Evolutionary conservation across 2,888 invertebrate species (phyloP).

Genomic region (Holacanthella duospinosa): DNA sequence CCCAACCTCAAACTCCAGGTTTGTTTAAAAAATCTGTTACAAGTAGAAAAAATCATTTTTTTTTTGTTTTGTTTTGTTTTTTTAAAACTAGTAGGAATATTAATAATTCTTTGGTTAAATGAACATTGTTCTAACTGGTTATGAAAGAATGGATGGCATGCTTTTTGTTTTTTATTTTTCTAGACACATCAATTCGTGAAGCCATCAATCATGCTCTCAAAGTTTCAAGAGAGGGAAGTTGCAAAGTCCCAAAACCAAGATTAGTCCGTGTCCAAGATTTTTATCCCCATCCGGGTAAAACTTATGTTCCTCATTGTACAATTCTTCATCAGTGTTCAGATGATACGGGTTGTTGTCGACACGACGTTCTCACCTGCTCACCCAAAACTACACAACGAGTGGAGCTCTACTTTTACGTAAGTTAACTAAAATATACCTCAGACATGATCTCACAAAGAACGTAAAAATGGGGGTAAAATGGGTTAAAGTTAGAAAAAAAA

Average conservation of each 20-base stretch:
- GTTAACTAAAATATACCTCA: slow-evolving; percentile 42
- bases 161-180: no score
- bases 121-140: not conserved
- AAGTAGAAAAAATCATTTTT: no score
- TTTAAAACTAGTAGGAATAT: no score
- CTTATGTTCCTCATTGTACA: slow-evolving; percentile 75
- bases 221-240: slow-evolving; percentile 49
- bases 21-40: slow-evolving; percentile 3
- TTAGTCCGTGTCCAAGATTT: slow-evolving; percentile 63
- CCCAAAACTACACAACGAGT: slow-evolving; percentile 62
- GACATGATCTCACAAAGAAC: no score
- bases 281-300: slow-evolving; percentile 58
- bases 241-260: slow-evolving; percentile 60
- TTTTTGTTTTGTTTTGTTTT: no score
- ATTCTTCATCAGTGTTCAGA: slow-evolving; percentile 75
- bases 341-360: slow-evolving; percentile 75
- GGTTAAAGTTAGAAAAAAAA: no score
- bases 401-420: slow-evolving; percentile 69
- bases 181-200: slow-evolving; percentile 41
- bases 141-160: not conserved
- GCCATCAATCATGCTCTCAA: slow-evolving; percentile 43
- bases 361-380: slow-evolving; percentile 61
- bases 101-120: no score
- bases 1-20: slow-evolving; percentile 36
- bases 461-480: no score